Evolutionary conservation across 2,797 vertebrate genomes (phyloP).

Genomic region (Thalassophryne amazonica): DNA sequence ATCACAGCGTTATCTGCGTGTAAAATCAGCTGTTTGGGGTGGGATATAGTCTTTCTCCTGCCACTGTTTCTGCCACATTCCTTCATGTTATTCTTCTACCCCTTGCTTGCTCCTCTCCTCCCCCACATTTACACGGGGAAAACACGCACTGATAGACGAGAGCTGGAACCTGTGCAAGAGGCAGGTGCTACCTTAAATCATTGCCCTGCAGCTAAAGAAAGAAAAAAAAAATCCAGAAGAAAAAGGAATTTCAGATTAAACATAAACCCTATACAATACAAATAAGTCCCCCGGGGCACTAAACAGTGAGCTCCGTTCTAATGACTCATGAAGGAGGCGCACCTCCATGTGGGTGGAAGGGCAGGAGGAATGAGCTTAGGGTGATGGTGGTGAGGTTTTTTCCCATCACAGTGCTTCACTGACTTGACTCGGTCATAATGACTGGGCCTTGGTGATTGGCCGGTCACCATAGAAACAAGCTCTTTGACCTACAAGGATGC

Average conservation of each 20-base stretch:
- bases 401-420: constrained; percentile 44
- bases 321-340: constrained; percentile 75
- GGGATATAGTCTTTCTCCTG: constrained; percentile 68
- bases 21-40: constrained; percentile 72
- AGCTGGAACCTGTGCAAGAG: constrained; percentile 73
- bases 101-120: constrained; percentile 51
- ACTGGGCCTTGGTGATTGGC: constrained; percentile 50
- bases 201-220: constrained; percentile 84
- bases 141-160: constrained; percentile 73
- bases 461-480: constrained; percentile 33
- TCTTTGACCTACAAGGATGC: constrained; percentile 29
- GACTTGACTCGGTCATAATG: constrained; percentile 42
- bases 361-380: neutral
- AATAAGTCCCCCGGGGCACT: constrained; percentile 83
- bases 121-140: constrained; percentile 44
- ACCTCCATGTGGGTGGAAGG: constrained; percentile 34
- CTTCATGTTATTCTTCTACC: constrained; percentile 85
- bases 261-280: constrained; percentile 79
- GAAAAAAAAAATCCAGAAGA: constrained; percentile 59
- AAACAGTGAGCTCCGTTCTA: constrained; percentile 74
- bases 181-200: constrained; percentile 89
- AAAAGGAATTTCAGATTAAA: constrained; percentile 87
- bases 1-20: constrained; percentile 59
- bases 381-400: constrained; percentile 13
- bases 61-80: constrained; percentile 81